phyloP scores from a whole-genome alignment of 1,140 invertebrate genomes.

The Bemisia tabaci region DNA sequence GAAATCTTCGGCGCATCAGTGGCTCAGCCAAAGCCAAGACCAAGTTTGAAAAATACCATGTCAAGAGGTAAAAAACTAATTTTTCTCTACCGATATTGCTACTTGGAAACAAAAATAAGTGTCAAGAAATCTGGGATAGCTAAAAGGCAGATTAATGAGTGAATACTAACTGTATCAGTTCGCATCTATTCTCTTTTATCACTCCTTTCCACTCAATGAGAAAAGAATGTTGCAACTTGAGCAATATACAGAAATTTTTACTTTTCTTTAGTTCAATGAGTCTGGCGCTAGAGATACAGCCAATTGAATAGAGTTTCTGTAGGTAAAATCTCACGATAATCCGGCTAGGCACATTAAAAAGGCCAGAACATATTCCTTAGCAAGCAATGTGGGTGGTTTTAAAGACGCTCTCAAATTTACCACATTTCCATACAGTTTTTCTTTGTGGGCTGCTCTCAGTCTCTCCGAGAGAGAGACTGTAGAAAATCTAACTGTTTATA shows the following conservation, averaged over 20 bases:
- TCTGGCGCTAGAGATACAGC: too few species aligned
- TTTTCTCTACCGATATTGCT: not conserved
- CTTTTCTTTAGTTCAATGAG: too few species aligned
- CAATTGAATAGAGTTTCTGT: too few species aligned
- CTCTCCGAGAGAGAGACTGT: too few species aligned
- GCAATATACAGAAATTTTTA: conserved; percentile 9
- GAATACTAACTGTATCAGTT: conserved; percentile 26
- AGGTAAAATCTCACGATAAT: too few species aligned
- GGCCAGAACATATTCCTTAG: too few species aligned
- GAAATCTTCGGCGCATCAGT: conserved; percentile 64
- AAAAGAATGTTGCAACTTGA: conserved; percentile 3
- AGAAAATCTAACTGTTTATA: too few species aligned
- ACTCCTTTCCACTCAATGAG: conserved; percentile 25
- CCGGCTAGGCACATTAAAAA: too few species aligned
- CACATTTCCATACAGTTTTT: too few species aligned
- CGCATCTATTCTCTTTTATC: conserved; percentile 19
- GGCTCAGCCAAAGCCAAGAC: conserved; percentile 74
- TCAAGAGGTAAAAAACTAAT: conserved; percentile 41
- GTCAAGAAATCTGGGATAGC: not conserved
- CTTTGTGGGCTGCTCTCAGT: too few species aligned
- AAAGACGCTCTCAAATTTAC: too few species aligned
- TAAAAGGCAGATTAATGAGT: conserved; percentile 12
- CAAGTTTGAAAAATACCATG: conserved; percentile 83
- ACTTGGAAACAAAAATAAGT: conserved; percentile 14
- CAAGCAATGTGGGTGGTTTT: too few species aligned